These are phyloP conservation scores for Salvelinus fontinalis DNA, from an alignment of 2,113 vertebrate species.

Conservation along the genomic window DNA sequence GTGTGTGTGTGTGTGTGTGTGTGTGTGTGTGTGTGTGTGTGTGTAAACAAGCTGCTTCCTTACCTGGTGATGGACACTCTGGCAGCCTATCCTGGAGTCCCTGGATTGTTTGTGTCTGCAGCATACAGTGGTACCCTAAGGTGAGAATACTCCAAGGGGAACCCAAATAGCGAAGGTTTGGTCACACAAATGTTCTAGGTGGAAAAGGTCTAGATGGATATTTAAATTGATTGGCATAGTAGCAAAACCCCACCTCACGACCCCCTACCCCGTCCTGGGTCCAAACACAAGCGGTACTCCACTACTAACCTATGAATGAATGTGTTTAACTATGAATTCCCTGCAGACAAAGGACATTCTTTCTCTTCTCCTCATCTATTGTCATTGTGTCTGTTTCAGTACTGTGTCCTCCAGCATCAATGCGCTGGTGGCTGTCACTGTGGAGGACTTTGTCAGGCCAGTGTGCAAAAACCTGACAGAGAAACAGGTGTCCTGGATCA, in stretches of 20 bases:
- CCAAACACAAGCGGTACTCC: too few relatives aligned
- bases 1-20: background rate
- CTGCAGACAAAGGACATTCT: background rate
- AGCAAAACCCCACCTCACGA: background rate
- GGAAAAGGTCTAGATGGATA: too few relatives aligned
- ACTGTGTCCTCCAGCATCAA: slow-evolving; percentile 92
- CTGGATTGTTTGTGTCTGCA: slow-evolving; percentile 94
- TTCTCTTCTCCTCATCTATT: background rate
- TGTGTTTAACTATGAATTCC: background rate
- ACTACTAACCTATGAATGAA: too few relatives aligned
- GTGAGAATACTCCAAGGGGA: slow-evolving; percentile 68
- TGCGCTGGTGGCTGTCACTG: slow-evolving; percentile 86
- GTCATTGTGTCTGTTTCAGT: slow-evolving; percentile 63
- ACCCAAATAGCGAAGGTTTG: background rate
- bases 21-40: background rate
- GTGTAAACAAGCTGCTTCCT: slow-evolving; percentile 83
- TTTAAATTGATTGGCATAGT: background rate
- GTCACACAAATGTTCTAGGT: background rate
- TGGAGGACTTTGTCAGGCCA: slow-evolving; percentile 83
- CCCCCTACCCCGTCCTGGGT: too few relatives aligned
- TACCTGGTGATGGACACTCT: slow-evolving; percentile 94
- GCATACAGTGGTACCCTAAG: slow-evolving; percentile 96
- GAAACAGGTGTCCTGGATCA: slow-evolving; percentile 79
- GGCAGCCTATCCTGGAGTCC: slow-evolving; percentile 83
- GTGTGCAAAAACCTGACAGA: slow-evolving; percentile 69